phyloP scores from a whole-genome alignment of 2,888 invertebrate species.

The Kryphioiulus occultus region DNA sequence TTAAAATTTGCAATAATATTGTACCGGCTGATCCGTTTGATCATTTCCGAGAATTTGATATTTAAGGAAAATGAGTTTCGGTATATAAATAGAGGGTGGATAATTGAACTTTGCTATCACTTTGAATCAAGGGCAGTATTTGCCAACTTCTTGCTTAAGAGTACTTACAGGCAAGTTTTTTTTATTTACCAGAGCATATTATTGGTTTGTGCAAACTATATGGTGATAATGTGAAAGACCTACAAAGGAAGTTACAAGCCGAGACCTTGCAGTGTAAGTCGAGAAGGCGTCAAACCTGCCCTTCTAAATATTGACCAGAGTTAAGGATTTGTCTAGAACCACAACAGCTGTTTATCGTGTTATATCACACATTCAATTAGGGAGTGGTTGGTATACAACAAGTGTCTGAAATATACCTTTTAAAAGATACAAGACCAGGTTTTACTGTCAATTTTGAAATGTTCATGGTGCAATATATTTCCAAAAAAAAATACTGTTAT shows the following conservation, averaged over 20 bases:
- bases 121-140: conserved; percentile 6
- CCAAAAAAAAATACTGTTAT: too few relatives aligned
- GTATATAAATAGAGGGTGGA: not conserved
- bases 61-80: not conserved
- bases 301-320: not conserved
- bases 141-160: not conserved
- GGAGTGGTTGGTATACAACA: not conserved
- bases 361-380: not conserved
- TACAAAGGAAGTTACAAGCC: conserved; percentile 47
- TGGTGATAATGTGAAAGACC: conserved; percentile 51
- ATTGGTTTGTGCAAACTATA: conserved; percentile 54
- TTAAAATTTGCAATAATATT: not conserved
- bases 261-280: conserved; percentile 51
- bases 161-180: not conserved
- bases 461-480: not conserved
- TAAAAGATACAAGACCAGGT: not conserved
- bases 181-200: conserved; percentile 52
- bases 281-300: conserved; percentile 2
- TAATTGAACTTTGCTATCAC: conserved; percentile 22
- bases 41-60: not conserved
- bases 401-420: not conserved
- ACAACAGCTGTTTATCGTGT: conserved; percentile 14
- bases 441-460: not conserved
- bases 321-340: conserved; percentile 12
- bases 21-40: not conserved